phyloP scores from a whole-genome alignment of 2,797 vertebrate genomes.

The Anniella stebbinsi region DNA sequence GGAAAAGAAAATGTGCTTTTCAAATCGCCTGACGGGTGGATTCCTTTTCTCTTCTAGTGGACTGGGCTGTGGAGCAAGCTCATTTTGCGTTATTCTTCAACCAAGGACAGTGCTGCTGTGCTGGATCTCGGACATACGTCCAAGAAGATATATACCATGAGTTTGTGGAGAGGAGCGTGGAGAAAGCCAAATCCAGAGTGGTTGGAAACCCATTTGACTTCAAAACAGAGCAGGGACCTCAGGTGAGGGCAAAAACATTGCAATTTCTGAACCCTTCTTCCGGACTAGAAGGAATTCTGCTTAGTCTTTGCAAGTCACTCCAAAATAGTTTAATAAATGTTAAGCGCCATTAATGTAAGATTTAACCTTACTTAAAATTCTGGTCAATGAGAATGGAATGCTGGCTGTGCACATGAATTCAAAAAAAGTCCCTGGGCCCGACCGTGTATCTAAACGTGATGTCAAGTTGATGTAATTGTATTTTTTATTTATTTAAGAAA shows the following conservation, averaged over 20 bases:
- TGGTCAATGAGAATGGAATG: not conserved
- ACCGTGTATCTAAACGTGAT: not conserved
- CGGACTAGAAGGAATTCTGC: not conserved
- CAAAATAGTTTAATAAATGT: not conserved
- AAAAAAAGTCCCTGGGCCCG: not conserved
- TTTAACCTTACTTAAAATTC: not conserved
- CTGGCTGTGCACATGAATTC: not conserved
- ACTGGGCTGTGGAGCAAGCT: constrained; percentile 93
- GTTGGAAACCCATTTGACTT: constrained; percentile 94
- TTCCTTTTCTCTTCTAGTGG: constrained; percentile 80
- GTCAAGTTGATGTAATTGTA: not conserved
- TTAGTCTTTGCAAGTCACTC: not conserved
- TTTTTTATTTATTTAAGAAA: not conserved
- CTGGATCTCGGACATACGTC: constrained; percentile 91
- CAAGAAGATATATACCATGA: constrained; percentile 91
- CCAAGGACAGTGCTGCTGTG: constrained; percentile 97
- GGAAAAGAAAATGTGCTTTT: not conserved
- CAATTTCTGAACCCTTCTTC: not conserved
- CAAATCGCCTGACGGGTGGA: constrained; percentile 22
- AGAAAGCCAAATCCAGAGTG: constrained; percentile 86
- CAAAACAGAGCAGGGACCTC: constrained; percentile 93
- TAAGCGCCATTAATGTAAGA: not conserved
- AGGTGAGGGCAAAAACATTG: constrained; percentile 80
- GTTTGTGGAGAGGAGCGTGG: constrained; percentile 91
- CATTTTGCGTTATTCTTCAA: constrained; percentile 97